Evolutionary conservation across 2,888 invertebrate species (phyloP), one percentile per base, ranked within the genome.

Genomic region (Helobdella robusta): DNA sequence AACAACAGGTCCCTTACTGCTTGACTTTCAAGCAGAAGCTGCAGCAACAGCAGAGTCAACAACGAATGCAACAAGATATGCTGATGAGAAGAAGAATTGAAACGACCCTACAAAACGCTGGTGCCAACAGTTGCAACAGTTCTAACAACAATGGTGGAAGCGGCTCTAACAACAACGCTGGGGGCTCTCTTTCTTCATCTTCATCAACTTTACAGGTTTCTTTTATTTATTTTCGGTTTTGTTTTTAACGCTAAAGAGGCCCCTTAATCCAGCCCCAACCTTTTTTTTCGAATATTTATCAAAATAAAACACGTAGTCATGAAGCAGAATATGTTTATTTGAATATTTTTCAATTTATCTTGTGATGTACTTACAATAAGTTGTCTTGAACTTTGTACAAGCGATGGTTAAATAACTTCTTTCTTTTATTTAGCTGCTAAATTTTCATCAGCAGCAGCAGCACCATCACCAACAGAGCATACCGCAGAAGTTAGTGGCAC

Each of bases 1-100:
- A n/a, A n/a, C n/a, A n/a, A n/a, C n/a, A n/a, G n/a, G 97, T 98
- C 79, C 97, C 97, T 70, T 98, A 95, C 87, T 98, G 98, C 84
- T 87, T 88, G 75, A 95, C 93, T 79, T 95, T 98, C 78, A 95
- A 97, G 81, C 91, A 94, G 81, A 97, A 97, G 82, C 83, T 98
- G 74, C 89, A 91, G 77, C 95, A 97, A 80, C 97, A 98, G 80
- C 94, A 97, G 80, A 82, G 91, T 70, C 93, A 95, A 76, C 92
- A 94, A 81, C 84, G 91, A 75, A 83, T 95, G 74, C 94, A 95
- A 81, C 94, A 97, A 80, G 92, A 91, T 69, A 93, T 94, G 82
- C 82, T 95, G 78, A 83, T 97, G 77, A 85, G 83, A 68, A 77
- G 85, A 25, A 78, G 84, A 68, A 84, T 84, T 81, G 83, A 83